Evolutionary conservation across 2,888 invertebrate species (phyloP), one percentile per base, ranked within the genome.

Genomic region (Drosophila nr. fundita): DNA sequence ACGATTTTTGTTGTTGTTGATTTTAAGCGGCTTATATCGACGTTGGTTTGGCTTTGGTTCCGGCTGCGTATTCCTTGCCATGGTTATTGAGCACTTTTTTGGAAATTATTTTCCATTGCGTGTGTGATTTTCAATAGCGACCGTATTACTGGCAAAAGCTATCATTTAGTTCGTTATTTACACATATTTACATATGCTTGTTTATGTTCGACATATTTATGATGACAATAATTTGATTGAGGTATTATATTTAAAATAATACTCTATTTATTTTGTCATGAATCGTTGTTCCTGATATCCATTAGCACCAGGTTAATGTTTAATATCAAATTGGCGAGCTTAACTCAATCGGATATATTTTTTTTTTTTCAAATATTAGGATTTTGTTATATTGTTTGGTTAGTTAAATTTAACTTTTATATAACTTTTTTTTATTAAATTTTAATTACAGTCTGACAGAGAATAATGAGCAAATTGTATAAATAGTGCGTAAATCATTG

Each of bases 21-120:
- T 76, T 87, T 83, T 89, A 86, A 86, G 83, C 90, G 68, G 86
- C 76, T 90, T 90, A 87, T 67, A 82, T 68, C 64, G 67, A 68
- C 68, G 8, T 45, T 60, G 45, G 50, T 36, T 49, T 11, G 24
- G 50, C 38, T 36, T 50, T 34, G 48, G 49, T 58, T 63, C 53
- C 59, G 30, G 48, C 49, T 64, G 57, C 38, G 53, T 11, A 30
- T 38, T 49, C 54, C 10, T 4, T 83, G 76, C 73, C 82, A 78
- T 68, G 83, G 83, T n/a, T 50, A 40, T 73, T 67, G 40, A 59
- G 64, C 32, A 24, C 54, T 11, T 62, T 67, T 81, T 68, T 70
- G 29, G 36, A 69, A 86, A 82, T 72, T 65, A 74, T 62, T 74
- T 72, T 70, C 80, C 74, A 60, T 74, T 71, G 63, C 68, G 40